A percentile compares a stretch with the other conserved stretches of the same genome.
These are phyloP conservation scores for Litocranius walleri DNA, from an alignment of 2,113 vertebrate genomes.

Conservation along the genomic window DNA sequence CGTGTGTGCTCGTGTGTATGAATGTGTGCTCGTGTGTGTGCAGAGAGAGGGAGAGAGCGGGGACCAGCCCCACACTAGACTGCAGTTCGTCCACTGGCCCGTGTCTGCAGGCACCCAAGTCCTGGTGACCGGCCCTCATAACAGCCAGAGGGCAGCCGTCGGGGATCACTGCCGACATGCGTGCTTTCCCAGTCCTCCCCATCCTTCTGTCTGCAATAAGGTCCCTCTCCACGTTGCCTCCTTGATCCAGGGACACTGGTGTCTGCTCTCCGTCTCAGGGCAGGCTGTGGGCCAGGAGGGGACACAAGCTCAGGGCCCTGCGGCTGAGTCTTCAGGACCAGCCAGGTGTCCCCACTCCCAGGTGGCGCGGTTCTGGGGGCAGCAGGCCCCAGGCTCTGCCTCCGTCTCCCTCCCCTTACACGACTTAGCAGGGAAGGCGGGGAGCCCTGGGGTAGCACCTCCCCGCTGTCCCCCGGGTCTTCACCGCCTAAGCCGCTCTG, in stretches of 20 bases:
- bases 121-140: rapidly evolving
- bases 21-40: background rate
- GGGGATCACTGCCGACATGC: rapidly evolving
- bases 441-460: background rate
- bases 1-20: background rate
- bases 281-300: rapidly evolving
- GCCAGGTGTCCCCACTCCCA: background rate
- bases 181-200: background rate
- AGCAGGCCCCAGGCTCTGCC: background rate
- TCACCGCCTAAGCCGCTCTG: background rate
- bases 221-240: background rate
- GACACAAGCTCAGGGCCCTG: background rate
- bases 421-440: background rate
- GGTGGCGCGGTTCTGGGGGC: too few relatives aligned
- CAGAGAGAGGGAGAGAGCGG: background rate
- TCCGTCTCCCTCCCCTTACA: background rate
- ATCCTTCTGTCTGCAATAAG: background rate
- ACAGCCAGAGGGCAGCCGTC: rapidly evolving
- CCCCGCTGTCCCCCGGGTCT: background rate
- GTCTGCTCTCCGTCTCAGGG: background rate
- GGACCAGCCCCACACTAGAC: background rate
- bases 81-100: background rate
- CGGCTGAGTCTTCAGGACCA: background rate
- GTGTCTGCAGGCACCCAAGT: too few relatives aligned
- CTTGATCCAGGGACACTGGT: background rate